A percentile compares a stretch with the other conserved stretches of the same genome.
These are phyloP conservation scores for Neoarius graeffei DNA, from an alignment of 2,113 vertebrate species.

Conservation along the genomic window DNA sequence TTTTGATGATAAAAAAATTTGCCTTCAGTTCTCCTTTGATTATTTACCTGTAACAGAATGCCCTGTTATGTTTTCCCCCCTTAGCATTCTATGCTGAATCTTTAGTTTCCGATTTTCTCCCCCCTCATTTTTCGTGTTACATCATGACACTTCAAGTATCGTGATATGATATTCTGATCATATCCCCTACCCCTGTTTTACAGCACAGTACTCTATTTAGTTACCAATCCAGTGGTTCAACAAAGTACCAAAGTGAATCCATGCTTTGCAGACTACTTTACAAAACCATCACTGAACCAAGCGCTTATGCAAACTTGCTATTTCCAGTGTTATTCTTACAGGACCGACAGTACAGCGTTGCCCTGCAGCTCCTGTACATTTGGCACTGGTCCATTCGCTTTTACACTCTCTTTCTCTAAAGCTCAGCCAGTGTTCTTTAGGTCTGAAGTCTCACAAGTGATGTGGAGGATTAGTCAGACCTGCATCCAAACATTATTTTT, in stretches of 20 bases:
- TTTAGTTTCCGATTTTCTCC: not conserved
- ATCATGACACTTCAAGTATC: not conserved
- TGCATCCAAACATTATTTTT: conserved; percentile 22
- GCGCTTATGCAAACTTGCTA: conserved; percentile 14
- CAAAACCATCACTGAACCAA: not conserved
- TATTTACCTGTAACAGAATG: not conserved
- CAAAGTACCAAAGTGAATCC: not conserved
- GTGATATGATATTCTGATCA: not conserved
- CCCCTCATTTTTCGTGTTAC: not conserved
- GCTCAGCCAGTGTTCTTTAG: not conserved
- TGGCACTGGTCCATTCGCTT: conserved; percentile 23
- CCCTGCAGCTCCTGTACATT: conserved; percentile 18
- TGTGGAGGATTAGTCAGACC: conserved; percentile 25
- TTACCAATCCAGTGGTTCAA: not conserved
- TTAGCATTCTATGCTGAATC: not conserved
- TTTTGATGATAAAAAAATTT: too few relatives aligned
- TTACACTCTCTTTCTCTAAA: not conserved
- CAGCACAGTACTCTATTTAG: not conserved
- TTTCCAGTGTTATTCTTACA: conserved; percentile 7
- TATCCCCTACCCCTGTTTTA: not conserved
- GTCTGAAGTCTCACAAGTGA: conserved; percentile 9
- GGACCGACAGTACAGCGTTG: conserved; percentile 1
- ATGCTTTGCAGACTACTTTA: not conserved
- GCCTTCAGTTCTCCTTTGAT: not conserved
- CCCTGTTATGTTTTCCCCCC: not conserved